Base-by-base conservation (phyloP, 2,113 vertebrate species). In the Ia io region DNA sequence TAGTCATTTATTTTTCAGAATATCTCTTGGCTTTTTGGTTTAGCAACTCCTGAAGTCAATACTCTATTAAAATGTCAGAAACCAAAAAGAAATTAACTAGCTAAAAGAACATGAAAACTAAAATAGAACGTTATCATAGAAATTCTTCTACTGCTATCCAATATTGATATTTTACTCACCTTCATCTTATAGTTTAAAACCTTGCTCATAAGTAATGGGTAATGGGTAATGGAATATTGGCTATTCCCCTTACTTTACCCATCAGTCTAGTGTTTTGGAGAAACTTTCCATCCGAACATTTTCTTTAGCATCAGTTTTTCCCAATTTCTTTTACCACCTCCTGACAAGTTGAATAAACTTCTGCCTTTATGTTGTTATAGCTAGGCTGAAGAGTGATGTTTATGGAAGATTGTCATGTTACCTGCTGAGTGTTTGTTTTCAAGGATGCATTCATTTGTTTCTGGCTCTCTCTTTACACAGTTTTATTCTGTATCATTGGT, bases 61-160 rank as follows among this genome's bases (percentile, higher is more conserved):
- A 80, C 74, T 12, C 9, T 35, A 73, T 87, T 44, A 79, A 86
- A 78, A 84, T 78, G 88, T 93, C 23, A 56, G 17, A 91, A 93
- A 69, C 20, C 20, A 63, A 71, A 95, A 79, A 87, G 11, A 89
- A 67, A 86, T 17, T 59, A 90, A 51, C 28, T 17, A 88, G 53
- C 5, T 49, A 88, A 91, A 53, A 59, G 53, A 85, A 76, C 1
- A 32, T 80, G 12, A 91, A 94, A 91, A 49, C 51, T 25, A 84
- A 42, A 79, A 63, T 3, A 67, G 37, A 22, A 49, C 3, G 42
- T 77, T 74, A n/a, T n/a, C 20, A 11, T 13, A 82, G 51, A 94
- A 86, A 80, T 88, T 23, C 67, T 17, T 90, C 23, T 42, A 42
- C 3, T 79, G 2, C 25, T 65, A 6, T 42, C 6, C 35, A 79